A percentile compares a stretch with the other conserved stretches of the same genome.
Conservation (phyloP, 1,140 invertebrate species). For the Hylyphantes graminicola region DNA sequence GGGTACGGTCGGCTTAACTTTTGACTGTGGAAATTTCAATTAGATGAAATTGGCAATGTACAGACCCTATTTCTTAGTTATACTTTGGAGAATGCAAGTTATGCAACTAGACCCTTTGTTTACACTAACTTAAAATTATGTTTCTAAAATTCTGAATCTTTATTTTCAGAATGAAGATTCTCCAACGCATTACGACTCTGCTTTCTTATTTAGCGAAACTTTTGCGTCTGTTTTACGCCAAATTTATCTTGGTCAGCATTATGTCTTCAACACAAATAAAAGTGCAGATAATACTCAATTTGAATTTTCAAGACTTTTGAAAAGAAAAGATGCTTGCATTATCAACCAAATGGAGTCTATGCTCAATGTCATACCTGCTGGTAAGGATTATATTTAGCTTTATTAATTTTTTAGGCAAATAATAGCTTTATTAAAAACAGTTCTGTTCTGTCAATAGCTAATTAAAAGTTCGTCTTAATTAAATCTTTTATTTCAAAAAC, state of each 20-base stretch:
- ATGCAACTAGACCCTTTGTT: background rate
- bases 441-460: too few relatives aligned
- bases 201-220: conserved; percentile 35
- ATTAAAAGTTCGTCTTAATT: too few relatives aligned
- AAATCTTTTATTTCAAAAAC: too few relatives aligned
- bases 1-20: too few relatives aligned
- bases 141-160: background rate
- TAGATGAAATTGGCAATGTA: too few relatives aligned
- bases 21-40: too few relatives aligned
- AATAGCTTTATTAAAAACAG: too few relatives aligned
- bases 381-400: background rate
- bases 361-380: background rate
- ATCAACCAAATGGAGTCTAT: background rate
- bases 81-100: too few relatives aligned
- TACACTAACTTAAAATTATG: background rate
- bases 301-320: background rate
- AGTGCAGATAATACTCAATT: background rate
- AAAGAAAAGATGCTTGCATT: background rate
- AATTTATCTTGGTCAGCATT: conserved; percentile 5
- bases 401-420: too few relatives aligned
- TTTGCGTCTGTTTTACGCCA: conserved; percentile 22
- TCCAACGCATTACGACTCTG: background rate
- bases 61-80: too few relatives aligned
- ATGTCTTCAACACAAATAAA: conserved; percentile 3
- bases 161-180: conserved; percentile 1